Conservation (phyloP, 2,888 invertebrate genomes). For the Phytoseiulus persimilis region DNA sequence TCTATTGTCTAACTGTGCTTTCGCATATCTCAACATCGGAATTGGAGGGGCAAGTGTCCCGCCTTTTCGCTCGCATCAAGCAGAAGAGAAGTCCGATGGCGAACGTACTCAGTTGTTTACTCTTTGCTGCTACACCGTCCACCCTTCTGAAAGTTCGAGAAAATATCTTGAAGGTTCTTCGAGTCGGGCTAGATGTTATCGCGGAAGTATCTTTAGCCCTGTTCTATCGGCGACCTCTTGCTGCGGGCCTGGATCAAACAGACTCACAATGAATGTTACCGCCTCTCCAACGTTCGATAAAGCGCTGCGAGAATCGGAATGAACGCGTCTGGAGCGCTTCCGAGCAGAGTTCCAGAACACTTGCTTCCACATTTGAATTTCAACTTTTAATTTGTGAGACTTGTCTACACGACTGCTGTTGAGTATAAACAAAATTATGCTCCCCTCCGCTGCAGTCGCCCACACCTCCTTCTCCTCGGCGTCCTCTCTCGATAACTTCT, state of each 20-base stretch:
- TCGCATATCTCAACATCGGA: background rate
- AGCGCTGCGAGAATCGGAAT: too few species aligned
- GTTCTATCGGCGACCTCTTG: too few species aligned
- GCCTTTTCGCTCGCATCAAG: background rate
- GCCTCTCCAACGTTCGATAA: too few species aligned
- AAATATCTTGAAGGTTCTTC: background rate
- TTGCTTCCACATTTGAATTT: background rate
- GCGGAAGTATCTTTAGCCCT: too few species aligned
- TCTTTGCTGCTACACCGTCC: background rate
- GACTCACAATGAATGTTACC: too few species aligned
- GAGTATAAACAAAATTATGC: slow-evolving; percentile 5
- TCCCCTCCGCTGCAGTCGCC: background rate
- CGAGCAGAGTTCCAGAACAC: background rate
- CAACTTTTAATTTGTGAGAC: background rate
- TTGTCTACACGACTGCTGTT: background rate
- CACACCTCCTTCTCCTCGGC: background rate
- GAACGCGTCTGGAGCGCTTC: too few species aligned
- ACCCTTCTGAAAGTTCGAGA: background rate
- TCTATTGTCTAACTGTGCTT: background rate
- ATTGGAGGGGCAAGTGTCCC: background rate
- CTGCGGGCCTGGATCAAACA: too few species aligned
- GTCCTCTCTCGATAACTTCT: background rate
- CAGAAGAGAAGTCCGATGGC: background rate
- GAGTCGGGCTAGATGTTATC: background rate
- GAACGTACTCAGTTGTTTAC: background rate